Evolutionary conservation across 37 sponge, comb jelly and placozoan genomes (phyloP).

Genomic region (Crambe crambe): DNA sequence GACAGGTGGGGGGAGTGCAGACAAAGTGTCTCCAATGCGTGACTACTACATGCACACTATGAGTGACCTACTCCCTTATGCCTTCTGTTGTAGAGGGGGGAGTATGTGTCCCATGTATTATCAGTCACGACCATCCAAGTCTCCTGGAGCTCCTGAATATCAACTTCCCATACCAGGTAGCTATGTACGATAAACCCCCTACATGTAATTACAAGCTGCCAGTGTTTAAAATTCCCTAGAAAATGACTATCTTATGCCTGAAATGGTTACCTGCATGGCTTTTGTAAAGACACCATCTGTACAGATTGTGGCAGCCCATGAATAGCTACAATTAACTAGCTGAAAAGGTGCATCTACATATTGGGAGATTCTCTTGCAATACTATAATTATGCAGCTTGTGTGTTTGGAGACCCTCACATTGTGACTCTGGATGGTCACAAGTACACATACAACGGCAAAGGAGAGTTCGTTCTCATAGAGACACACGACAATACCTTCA

Average conservation of each 20-base stretch:
- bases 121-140: neutral
- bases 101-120: neutral
- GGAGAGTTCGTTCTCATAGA: slow-evolving; percentile 73
- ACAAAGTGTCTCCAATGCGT: neutral
- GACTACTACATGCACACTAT: neutral
- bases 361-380: no score
- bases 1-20: neutral
- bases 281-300: no score
- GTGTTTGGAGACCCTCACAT: slow-evolving; percentile 75
- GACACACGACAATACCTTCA: slow-evolving; percentile 54
- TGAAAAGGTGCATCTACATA: no score
- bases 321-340: no score
- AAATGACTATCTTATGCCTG: no score
- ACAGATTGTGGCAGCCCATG: no score
- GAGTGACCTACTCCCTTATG: neutral
- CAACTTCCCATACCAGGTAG: neutral
- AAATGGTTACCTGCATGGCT: no score
- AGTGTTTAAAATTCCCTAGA: no score
- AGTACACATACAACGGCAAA: slow-evolving; percentile 76
- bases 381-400: slow-evolving; percentile 54
- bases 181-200: no score
- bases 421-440: slow-evolving; percentile 64
- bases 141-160: neutral
- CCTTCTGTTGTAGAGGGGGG: neutral
- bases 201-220: no score